Evolutionary conservation across 2,888 invertebrate genomes (phyloP).

Genomic region (Acrocera orbiculus): DNA sequence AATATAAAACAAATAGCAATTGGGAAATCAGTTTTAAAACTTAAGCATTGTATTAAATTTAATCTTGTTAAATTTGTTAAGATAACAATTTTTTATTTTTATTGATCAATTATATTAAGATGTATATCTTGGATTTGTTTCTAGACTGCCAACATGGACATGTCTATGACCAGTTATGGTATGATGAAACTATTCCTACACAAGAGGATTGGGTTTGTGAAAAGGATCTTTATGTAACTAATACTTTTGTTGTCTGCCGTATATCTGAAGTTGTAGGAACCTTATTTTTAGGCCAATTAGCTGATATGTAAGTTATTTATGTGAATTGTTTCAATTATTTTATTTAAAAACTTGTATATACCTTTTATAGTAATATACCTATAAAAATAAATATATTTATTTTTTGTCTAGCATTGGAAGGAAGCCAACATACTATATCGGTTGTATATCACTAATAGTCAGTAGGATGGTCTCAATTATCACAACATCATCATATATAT

Average conservation of each 20-base stretch:
- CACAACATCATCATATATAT: conserved; percentile 26
- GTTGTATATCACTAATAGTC: conserved; percentile 29
- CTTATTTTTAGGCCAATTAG: conserved; percentile 37
- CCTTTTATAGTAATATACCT: not conserved
- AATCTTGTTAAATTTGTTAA: conserved; percentile 1
- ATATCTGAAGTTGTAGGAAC: conserved; percentile 38
- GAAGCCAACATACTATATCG: conserved; percentile 33
- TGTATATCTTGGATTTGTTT: conserved; percentile 11
- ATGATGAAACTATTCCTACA: conserved; percentile 33
- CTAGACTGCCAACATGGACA: conserved; percentile 36
- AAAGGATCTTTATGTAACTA: conserved; percentile 35
- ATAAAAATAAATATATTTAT: not conserved
- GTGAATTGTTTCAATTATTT: too few relatives aligned
- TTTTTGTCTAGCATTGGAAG: conserved; percentile 32
- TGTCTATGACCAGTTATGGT: conserved; percentile 38
- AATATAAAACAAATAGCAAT: conserved; percentile 10
- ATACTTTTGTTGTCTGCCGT: conserved; percentile 35
- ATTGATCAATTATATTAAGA: conserved; percentile 4
- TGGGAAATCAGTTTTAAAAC: conserved; percentile 1
- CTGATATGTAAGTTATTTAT: conserved; percentile 34
- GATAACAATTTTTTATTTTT: conserved; percentile 1
- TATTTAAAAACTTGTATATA: not conserved
- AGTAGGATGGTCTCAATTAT: conserved; percentile 30
- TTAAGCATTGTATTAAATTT: conserved; percentile 1
- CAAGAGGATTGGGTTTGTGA: conserved; percentile 40